phyloP scores from a whole-genome alignment of 1,140 invertebrate genomes.

The Lordiphosa clarofinis region DNA sequence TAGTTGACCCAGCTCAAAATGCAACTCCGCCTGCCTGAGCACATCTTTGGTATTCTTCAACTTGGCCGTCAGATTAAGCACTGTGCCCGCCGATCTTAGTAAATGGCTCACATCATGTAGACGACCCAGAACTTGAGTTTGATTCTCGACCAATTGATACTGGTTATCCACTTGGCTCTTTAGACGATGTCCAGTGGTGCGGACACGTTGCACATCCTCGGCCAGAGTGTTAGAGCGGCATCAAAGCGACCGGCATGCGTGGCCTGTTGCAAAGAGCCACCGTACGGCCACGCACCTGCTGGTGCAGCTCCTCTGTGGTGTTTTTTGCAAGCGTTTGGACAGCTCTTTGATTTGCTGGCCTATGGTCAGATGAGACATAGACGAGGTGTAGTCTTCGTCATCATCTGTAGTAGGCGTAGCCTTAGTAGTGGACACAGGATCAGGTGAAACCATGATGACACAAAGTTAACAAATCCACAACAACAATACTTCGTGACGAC shows the following conservation, averaged over 20 bases:
- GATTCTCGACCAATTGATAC: conserved; percentile 89
- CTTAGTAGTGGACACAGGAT: conserved; percentile 13
- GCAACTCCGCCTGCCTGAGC: conserved; percentile 90
- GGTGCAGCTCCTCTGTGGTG: conserved; percentile 90
- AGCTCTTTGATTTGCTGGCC: conserved; percentile 88
- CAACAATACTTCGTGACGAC: no score
- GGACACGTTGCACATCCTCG: conserved; percentile 88
- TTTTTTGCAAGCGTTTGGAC: conserved; percentile 88
- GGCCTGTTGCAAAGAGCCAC: conserved; percentile 91
- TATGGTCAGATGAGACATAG: conserved; percentile 81
- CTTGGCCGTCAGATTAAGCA: conserved; percentile 87
- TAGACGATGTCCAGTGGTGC: conserved; percentile 87
- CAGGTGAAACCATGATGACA: conserved; percentile 25
- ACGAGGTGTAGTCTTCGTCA: conserved; percentile 61
- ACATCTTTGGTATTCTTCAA: conserved; percentile 86
- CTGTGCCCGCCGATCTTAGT: conserved; percentile 87
- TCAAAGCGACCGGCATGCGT: conserved; percentile 94
- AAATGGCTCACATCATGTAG: conserved; percentile 94
- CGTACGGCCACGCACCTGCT: conserved; percentile 91
- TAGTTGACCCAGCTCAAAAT: conserved; percentile 86
- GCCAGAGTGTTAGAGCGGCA: conserved; percentile 89
- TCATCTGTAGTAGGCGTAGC: conserved; percentile 1
- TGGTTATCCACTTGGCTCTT: conserved; percentile 90
- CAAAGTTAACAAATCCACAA: no score
- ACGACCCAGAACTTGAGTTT: conserved; percentile 89